These are phyloP conservation scores for Schizothorax lantsangensis DNA, from an alignment of 2,797 vertebrate species.

Conservation along the genomic window DNA sequence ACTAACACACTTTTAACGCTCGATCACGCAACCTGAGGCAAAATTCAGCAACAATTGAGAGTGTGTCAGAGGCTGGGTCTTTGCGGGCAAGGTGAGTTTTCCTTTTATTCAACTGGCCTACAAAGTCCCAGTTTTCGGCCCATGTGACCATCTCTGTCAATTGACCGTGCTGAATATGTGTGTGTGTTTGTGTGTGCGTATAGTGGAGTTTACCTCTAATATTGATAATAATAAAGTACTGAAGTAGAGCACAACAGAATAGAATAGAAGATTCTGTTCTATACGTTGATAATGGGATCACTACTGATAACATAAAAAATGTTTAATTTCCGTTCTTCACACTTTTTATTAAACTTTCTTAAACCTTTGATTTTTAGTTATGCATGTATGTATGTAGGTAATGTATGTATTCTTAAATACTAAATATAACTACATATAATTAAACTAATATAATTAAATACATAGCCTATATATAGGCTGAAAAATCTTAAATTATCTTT, in stretches of 20 bases:
- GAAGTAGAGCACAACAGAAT: neutral
- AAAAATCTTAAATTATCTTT: neutral
- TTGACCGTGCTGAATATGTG: conserved; percentile 11
- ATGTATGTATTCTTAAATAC: neutral
- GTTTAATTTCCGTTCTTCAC: neutral
- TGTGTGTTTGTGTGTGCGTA: neutral
- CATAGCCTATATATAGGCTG: too few relatives aligned
- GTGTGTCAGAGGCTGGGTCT: conserved; percentile 85
- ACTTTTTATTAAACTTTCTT: neutral
- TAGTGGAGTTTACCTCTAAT: neutral
- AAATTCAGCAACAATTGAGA: conserved; percentile 24
- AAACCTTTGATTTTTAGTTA: neutral
- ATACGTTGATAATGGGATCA: neutral
- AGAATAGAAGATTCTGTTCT: neutral
- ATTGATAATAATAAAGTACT: neutral
- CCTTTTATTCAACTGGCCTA: conserved; percentile 86
- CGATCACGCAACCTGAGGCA: conserved; percentile 68
- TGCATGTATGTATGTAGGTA: neutral
- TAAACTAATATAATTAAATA: neutral
- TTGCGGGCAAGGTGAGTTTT: conserved; percentile 88
- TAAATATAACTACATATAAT: neutral
- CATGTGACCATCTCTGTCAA: conserved; percentile 67
- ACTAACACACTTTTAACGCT: conserved; percentile 72
- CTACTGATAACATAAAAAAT: neutral
- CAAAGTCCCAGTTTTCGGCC: conserved; percentile 89